phyloP scores from a whole-genome alignment of 2,888 invertebrate genomes.

The Hirtodrosophila alboralis region DNA sequence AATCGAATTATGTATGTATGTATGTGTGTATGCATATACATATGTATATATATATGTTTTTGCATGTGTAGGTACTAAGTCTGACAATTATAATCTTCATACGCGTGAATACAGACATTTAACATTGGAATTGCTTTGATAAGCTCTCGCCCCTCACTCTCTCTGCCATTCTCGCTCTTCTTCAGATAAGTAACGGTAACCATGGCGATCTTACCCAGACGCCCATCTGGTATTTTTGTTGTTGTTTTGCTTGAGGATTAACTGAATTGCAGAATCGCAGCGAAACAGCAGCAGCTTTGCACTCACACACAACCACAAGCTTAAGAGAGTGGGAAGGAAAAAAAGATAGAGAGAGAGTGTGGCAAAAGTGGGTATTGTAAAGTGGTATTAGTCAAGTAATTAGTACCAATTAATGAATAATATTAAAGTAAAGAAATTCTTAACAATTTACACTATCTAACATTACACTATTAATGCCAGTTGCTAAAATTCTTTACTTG shows the following conservation, averaged over 20 bases:
- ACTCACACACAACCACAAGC: too few relatives aligned
- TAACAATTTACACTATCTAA: too few relatives aligned
- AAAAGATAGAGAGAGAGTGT: too few relatives aligned
- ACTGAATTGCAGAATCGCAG: constrained; percentile 20
- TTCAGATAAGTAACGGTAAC: constrained; percentile 46
- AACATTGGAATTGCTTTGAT: constrained; percentile 49
- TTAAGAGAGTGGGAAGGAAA: too few relatives aligned
- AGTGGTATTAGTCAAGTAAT: too few relatives aligned
- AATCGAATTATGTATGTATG: constrained; percentile 10
- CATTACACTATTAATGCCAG: too few relatives aligned
- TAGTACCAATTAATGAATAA: too few relatives aligned
- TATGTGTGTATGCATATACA: neutral
- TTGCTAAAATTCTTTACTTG: too few relatives aligned
- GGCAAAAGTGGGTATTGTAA: too few relatives aligned
- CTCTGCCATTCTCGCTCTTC: constrained; percentile 4
- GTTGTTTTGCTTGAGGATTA: constrained; percentile 32
- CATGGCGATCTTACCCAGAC: constrained; percentile 38
- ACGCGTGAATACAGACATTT: constrained; percentile 40
- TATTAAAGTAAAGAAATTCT: too few relatives aligned
- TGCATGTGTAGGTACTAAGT: too few relatives aligned
- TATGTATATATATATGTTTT: constrained; percentile 5
- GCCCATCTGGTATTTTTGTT: constrained; percentile 25
- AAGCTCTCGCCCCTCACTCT: constrained; percentile 30
- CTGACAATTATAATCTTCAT: constrained; percentile 56
- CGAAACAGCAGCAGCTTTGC: constrained; percentile 42